A percentile compares a stretch with the other conserved stretches of the same genome.
These are phyloP conservation scores for Molossus molossus DNA, from an alignment of 2,797 vertebrate genomes.

Conservation along the genomic window DNA sequence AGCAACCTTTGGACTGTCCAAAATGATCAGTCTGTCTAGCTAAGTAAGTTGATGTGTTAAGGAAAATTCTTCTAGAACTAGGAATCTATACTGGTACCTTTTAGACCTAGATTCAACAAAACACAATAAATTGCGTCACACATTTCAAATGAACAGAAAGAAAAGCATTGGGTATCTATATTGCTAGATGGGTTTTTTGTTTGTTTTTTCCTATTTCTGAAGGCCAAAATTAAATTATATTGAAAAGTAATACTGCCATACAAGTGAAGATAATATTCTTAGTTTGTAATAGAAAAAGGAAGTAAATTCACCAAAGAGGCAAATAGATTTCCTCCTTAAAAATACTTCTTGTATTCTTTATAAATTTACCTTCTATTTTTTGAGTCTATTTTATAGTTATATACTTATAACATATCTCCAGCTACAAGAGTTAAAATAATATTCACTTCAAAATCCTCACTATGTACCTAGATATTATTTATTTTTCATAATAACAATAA, in stretches of 20 bases:
- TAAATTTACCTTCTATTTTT: background rate
- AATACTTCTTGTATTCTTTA: background rate
- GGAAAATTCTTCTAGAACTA: background rate
- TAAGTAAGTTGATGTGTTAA: background rate
- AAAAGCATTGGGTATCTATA: background rate
- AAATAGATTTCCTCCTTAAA: background rate
- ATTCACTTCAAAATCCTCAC: background rate
- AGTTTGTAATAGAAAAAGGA: background rate
- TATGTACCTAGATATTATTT: constrained; percentile 30
- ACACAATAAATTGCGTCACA: background rate
- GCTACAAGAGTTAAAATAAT: background rate
- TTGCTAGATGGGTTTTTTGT: background rate
- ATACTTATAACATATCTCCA: background rate
- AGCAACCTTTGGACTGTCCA: background rate
- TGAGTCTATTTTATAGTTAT: background rate
- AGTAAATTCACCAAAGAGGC: background rate
- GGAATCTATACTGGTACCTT: no score
- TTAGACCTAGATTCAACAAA: background rate
- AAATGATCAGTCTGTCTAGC: background rate
- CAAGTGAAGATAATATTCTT: background rate
- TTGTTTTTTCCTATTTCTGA: background rate
- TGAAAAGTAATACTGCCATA: background rate
- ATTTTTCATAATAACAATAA: constrained; percentile 56
- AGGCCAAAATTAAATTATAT: background rate
- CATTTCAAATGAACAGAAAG: background rate